phyloP scores from a whole-genome alignment of 2,797 vertebrate species.

The Philypnodon macrostomus region DNA sequence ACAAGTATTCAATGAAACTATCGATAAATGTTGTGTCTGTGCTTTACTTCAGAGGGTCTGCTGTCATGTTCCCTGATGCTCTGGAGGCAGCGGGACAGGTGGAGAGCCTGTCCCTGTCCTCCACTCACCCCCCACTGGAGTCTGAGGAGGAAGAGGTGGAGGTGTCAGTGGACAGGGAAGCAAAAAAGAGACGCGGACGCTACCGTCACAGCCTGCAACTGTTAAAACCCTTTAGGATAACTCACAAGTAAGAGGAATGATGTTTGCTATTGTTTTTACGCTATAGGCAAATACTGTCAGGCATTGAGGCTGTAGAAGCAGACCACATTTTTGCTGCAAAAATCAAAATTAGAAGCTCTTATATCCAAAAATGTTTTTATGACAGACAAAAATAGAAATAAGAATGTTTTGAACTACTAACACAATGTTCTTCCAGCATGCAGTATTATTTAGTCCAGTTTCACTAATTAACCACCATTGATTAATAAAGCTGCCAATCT shows the following conservation, averaged over 20 bases:
- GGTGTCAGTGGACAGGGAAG: slow-evolving; percentile 28
- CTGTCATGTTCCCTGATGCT: slow-evolving; percentile 75
- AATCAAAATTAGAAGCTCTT: no score
- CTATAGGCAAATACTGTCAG: neutral
- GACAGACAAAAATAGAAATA: no score
- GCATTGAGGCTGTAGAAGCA: no score
- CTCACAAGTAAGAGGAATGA: slow-evolving; percentile 74
- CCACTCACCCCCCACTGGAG: slow-evolving; percentile 53
- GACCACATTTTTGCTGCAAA: no score
- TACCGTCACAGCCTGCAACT: slow-evolving; percentile 80
- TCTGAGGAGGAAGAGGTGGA: slow-evolving; percentile 66
- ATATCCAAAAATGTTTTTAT: no score
- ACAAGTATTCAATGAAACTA: no score
- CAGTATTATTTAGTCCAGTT: no score
- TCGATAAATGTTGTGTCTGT: no score
- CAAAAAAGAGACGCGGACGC: slow-evolving; percentile 66
- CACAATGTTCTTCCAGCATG: no score
- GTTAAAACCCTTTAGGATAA: slow-evolving; percentile 82
- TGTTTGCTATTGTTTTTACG: slow-evolving; percentile 1
- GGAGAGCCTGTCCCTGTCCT: slow-evolving; percentile 73
- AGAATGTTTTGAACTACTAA: no score
- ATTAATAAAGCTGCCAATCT: no score
- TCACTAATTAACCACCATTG: no score
- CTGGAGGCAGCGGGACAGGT: slow-evolving; percentile 70
- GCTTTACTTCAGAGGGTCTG: slow-evolving; percentile 36